These are phyloP conservation scores for Ornithorhynchus anatinus DNA, from an alignment of 2,113 vertebrate species.

Conservation along the genomic window DNA sequence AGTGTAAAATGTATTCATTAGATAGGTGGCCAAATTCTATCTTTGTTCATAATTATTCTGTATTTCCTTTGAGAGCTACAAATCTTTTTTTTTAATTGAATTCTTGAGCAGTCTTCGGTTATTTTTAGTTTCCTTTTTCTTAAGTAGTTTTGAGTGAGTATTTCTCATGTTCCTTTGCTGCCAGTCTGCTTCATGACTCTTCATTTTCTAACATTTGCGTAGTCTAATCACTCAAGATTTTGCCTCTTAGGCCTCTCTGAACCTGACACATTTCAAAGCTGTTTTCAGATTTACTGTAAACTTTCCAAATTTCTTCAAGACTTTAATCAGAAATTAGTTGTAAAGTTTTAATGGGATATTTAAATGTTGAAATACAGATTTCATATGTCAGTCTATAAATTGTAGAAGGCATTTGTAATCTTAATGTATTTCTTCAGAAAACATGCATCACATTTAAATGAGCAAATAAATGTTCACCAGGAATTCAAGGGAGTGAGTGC, in stretches of 20 bases:
- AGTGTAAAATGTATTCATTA: conserved; percentile 38
- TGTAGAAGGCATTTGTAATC: conserved; percentile 25
- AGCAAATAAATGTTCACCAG: background rate
- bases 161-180: conserved; percentile 61
- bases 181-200: conserved; percentile 62
- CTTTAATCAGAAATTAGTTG: conserved; percentile 48
- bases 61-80: conserved; percentile 52
- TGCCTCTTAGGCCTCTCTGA: conserved; percentile 52
- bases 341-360: conserved; percentile 6
- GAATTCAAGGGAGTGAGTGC: too few species aligned
- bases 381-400: conserved; percentile 20
- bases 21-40: conserved; percentile 44
- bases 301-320: conserved; percentile 42
- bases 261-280: conserved; percentile 56
- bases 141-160: conserved; percentile 47
- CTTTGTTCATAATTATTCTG: conserved; percentile 33
- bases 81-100: conserved; percentile 53
- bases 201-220: conserved; percentile 63
- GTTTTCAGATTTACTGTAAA: conserved; percentile 53
- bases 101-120: conserved; percentile 48
- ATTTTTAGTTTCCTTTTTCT: conserved; percentile 67
- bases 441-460: conserved; percentile 11
- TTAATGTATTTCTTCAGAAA: conserved; percentile 49
- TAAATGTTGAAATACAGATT: conserved; percentile 20
- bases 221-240: conserved; percentile 64